A percentile compares a stretch with the other conserved stretches of the same genome.
These are phyloP conservation scores for Galagoides demidoff DNA, from an alignment of 2,797 vertebrate species.

Conservation along the genomic window DNA sequence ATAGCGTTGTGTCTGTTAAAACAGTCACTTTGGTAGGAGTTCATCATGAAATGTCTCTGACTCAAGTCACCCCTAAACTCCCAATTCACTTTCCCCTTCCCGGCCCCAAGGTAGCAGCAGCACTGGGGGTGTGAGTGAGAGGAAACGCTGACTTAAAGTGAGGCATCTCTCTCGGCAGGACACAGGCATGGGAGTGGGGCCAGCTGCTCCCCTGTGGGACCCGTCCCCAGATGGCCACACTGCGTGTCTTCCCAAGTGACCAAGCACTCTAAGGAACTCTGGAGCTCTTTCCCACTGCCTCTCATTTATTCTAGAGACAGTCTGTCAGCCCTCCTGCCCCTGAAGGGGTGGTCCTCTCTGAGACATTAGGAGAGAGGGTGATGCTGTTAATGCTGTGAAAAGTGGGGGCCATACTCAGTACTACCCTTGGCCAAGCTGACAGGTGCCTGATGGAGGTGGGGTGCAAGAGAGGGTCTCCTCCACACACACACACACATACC, in stretches of 20 bases:
- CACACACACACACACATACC: neutral
- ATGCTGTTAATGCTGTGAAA: neutral
- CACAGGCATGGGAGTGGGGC: neutral
- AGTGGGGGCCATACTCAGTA: too few species aligned
- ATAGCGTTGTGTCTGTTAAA: neutral
- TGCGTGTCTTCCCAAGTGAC: neutral
- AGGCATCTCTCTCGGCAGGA: too few species aligned
- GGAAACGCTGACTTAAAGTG: neutral
- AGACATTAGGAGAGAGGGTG: neutral
- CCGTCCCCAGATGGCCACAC: too few species aligned
- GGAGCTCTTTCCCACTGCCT: neutral
- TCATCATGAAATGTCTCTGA: neutral
- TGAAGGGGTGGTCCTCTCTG: neutral
- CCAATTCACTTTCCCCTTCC: too few species aligned
- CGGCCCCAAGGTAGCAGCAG: neutral
- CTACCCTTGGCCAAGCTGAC: too few species aligned
- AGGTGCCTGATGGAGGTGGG: neutral
- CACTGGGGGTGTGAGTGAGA: too few species aligned
- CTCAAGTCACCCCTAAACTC: neutral
- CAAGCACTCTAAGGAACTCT: neutral
- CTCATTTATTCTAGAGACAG: neutral
- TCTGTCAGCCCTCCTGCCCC: too few species aligned
- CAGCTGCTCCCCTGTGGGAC: neutral
- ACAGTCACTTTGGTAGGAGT: neutral
- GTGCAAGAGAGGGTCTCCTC: too few species aligned